Evolutionary conservation across 2,113 vertebrate genomes (phyloP), one percentile per base, ranked within the genome.

Genomic region (Xyliphius kryptos): DNA sequence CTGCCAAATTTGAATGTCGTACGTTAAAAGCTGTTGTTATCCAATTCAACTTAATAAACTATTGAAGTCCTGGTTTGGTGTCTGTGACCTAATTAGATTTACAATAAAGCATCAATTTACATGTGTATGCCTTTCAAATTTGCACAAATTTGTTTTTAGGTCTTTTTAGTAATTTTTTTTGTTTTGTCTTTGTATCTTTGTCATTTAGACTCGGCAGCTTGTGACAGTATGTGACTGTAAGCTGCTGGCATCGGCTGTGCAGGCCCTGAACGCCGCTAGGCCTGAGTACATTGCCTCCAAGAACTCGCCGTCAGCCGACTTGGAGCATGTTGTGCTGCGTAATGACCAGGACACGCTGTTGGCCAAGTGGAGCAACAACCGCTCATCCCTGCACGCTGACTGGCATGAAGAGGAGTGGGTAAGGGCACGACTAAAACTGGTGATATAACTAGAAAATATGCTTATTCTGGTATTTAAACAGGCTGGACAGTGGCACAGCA

Each of bases 361-460:
- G 54, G 96, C 96, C 76, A 91, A 89, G 74, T 97, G 95, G 92
- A 91, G 93, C 73, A 92, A 89, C 74, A 94, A 92, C 79, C 86
- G 93, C 0, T 87, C 91, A 21, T 97, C 94, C 9, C 82, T 95
- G 69, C 91, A 94, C 12, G 87, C 86, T 5, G 91, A 93, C 73
- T 97, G 94, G 92, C 91, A 93, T 0, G 94, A 98, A 77, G 94
- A 97, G 69, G 94, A 99, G 61, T 99, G 95, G 96, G 96, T 99
- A 78, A 19, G 84, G 17, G 9, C 4, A 16, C 15, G 2, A 5
- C 12, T 36, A 3, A 46, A 11, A 8, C 37, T 41, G 32, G 22
- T 9, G 3, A 3, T n/a, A n/a, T n/a, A 32, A 32, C 26, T 32
- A 32, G 26, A 32, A 3, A 32, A 32, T 5, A 32, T 32, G 26